Evolutionary conservation across 1,140 invertebrate genomes (phyloP).

Genomic region (Drosophila burlai): DNA sequence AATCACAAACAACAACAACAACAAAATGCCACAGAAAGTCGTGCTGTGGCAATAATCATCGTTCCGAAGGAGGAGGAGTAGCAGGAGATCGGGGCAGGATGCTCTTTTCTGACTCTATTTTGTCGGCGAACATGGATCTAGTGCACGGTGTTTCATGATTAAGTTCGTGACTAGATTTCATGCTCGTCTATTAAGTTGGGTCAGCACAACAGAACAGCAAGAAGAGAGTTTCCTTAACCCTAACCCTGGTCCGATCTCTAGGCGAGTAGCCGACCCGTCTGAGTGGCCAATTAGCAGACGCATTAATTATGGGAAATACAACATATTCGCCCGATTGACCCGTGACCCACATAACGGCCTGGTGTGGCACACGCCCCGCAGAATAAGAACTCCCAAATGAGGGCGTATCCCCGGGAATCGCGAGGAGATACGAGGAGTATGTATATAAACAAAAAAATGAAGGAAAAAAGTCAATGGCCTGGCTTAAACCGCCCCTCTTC

Average conservation of each 20-base stretch:
- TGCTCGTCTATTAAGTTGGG: constrained; percentile 86
- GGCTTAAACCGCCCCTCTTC: constrained; percentile 50
- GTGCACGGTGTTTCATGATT: constrained; percentile 85
- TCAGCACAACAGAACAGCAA: constrained; percentile 65
- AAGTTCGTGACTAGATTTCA: constrained; percentile 86
- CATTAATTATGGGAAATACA: constrained; percentile 55
- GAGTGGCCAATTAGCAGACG: constrained; percentile 53
- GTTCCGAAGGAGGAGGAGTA: constrained; percentile 13
- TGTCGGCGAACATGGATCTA: constrained; percentile 86
- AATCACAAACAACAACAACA: constrained; percentile 38
- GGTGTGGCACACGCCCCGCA: constrained; percentile 63
- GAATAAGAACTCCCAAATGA: constrained; percentile 37
- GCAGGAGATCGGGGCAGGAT: constrained; percentile 34
- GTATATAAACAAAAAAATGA: constrained; percentile 1
- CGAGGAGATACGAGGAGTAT: neutral
- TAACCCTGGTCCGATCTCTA: constrained; percentile 1
- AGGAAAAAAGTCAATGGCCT: constrained; percentile 66
- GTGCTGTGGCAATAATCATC: constrained; percentile 79
- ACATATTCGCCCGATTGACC: constrained; percentile 63
- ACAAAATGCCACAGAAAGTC: constrained; percentile 77
- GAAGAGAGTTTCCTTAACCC: constrained; percentile 27
- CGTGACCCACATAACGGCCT: constrained; percentile 72
- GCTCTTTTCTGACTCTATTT: constrained; percentile 85
- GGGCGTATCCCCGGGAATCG: constrained; percentile 24
- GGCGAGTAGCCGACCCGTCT: constrained; percentile 9